A percentile compares a stretch with the other conserved stretches of the same genome.
Evolutionary conservation across 2,113 vertebrate species (phyloP).

Genomic region (Peromyscus polionotus): DNA sequence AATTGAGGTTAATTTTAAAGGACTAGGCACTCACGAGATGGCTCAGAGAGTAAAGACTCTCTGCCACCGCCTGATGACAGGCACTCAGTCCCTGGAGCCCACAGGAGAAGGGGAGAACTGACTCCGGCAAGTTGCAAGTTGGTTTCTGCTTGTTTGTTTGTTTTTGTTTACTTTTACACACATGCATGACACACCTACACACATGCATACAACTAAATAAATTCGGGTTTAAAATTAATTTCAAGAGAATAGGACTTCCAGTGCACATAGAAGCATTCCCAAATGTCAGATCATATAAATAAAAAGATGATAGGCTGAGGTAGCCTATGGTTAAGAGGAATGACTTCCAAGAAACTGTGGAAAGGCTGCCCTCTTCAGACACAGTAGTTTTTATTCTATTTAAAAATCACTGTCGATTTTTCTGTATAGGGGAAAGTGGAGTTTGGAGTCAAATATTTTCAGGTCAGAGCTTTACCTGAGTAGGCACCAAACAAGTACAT

Average conservation of each 20-base stretch:
- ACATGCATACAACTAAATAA: neutral
- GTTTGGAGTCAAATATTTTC: conserved; percentile 8
- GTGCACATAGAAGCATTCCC: neutral
- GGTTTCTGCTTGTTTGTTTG: too few relatives aligned
- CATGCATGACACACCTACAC: neutral
- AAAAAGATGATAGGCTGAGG: neutral
- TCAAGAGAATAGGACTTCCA: neutral
- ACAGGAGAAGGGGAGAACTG: neutral
- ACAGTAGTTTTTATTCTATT: conserved; percentile 60
- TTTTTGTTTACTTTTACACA: neutral
- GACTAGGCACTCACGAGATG: neutral
- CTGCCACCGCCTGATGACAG: neutral
- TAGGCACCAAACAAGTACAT: conserved; percentile 44
- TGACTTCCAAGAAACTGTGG: conserved; percentile 82
- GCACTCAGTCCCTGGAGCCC: neutral
- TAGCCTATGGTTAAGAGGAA: conserved; percentile 63
- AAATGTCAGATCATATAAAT: conserved; percentile 49
- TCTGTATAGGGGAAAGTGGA: conserved; percentile 56
- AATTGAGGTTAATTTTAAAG: conserved; percentile 45
- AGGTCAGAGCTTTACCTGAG: conserved; percentile 58
- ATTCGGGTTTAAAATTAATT: neutral
- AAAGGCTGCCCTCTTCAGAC: conserved; percentile 91
- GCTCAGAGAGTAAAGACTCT: neutral
- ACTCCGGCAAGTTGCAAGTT: neutral
- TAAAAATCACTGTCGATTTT: conserved; percentile 69